phyloP scores from a whole-genome alignment of 2,113 vertebrate species.

The Rhinichthys klamathensis region DNA sequence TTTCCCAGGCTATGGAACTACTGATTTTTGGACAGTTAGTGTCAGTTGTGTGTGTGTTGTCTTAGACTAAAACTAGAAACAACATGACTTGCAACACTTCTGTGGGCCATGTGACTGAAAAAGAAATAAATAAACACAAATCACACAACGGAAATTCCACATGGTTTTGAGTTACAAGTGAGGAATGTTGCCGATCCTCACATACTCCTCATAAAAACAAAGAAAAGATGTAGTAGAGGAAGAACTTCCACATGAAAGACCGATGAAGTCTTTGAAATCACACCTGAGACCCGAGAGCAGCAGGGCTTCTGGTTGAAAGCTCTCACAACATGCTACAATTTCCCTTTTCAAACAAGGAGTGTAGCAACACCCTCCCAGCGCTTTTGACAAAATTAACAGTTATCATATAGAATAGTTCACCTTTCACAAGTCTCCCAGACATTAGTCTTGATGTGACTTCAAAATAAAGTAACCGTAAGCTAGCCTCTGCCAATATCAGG shows the following conservation, averaged over 20 bases:
- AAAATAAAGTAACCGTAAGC: slow-evolving; percentile 10
- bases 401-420: slow-evolving; percentile 15
- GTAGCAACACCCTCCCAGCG: neutral
- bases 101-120: neutral
- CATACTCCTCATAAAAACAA: neutral
- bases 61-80: neutral
- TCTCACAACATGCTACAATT: neutral
- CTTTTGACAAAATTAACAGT: neutral
- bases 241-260: slow-evolving; percentile 38
- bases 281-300: slow-evolving; percentile 43
- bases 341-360: neutral
- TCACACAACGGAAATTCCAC: neutral
- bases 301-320: slow-evolving; percentile 1
- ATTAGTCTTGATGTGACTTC: neutral
- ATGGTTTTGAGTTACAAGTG: neutral
- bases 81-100: neutral
- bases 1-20: no score
- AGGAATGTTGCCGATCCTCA: neutral
- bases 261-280: slow-evolving; percentile 43
- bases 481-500: neutral
- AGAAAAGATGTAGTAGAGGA: neutral
- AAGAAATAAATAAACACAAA: neutral
- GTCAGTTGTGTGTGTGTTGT: neutral
- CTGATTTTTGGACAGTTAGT: no score
- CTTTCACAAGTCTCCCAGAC: slow-evolving; percentile 9